These are phyloP conservation scores for Eupithecia subumbrata DNA, from an alignment of 2,888 invertebrate species.

Conservation along the genomic window DNA sequence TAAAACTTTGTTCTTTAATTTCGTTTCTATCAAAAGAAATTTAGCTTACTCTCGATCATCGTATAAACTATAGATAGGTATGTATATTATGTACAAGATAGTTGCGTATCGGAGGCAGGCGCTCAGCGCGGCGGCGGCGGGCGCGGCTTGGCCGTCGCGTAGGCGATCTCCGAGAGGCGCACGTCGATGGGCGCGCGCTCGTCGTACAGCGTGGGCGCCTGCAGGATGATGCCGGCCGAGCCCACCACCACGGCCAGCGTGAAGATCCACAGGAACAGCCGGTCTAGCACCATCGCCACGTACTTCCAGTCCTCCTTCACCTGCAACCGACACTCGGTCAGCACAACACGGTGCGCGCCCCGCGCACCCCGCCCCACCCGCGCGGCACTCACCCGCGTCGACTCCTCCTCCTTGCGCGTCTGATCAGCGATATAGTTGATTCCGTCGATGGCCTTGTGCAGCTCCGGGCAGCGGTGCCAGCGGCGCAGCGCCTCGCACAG, in stretches of 20 bases:
- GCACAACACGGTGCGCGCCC: not conserved
- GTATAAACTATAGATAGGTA: constrained; percentile 77
- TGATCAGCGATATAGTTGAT: constrained; percentile 97
- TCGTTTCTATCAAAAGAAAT: constrained; percentile 82
- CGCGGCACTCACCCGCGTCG: constrained; percentile 88
- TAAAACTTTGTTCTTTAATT: constrained; percentile 62
- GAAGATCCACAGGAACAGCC: constrained; percentile 98
- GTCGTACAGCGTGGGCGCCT: constrained; percentile 97
- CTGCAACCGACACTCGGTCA: constrained; percentile 82
- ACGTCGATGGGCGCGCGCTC: constrained; percentile 94
- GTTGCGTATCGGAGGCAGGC: constrained; percentile 41
- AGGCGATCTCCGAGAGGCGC: constrained; percentile 94
- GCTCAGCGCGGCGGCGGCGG: constrained; percentile 68
- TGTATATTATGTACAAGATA: constrained; percentile 62
- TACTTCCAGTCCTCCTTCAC: constrained; percentile 99
- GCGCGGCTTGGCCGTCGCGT: constrained; percentile 93
- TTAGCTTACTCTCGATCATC: constrained; percentile 75
- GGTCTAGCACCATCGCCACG: constrained; percentile 98
- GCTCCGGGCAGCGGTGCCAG: constrained; percentile 96
- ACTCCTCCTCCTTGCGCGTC: constrained; percentile 95
- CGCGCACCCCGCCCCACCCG: not conserved
- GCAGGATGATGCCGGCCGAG: constrained; percentile 96
- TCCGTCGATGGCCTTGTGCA: constrained; percentile 96
- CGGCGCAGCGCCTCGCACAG: constrained; percentile 87
- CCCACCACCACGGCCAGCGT: constrained; percentile 97